These are phyloP conservation scores for Aphelenchoides fujianensis DNA, from an alignment of 1,140 invertebrate genomes.

Conservation along the genomic window DNA sequence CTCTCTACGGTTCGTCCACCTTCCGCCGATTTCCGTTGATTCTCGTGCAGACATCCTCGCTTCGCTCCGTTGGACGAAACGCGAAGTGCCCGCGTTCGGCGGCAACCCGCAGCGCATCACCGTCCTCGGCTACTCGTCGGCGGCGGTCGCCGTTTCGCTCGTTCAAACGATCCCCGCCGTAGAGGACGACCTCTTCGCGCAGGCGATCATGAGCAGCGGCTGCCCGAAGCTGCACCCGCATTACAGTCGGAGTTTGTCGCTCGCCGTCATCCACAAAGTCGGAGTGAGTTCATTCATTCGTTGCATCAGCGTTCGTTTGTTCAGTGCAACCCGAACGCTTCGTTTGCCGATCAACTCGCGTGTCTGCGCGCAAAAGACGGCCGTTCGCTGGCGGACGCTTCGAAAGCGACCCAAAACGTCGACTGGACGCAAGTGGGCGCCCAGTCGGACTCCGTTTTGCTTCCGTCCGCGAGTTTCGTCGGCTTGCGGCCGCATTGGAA, in stretches of 20 bases:
- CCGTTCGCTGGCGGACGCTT: neutral
- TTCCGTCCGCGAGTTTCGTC: neutral
- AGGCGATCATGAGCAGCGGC: neutral
- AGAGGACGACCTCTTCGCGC: neutral
- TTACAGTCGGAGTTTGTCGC: neutral
- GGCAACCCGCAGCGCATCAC: slow-evolving; percentile 72
- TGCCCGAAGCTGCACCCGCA: neutral
- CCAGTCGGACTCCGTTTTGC: neutral
- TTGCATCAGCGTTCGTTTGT: slow-evolving; percentile 2
- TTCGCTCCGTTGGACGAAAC: slow-evolving; percentile 72
- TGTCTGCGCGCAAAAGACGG: slow-evolving; percentile 1
- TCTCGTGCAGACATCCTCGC: slow-evolving; percentile 66
- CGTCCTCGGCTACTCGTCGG: slow-evolving; percentile 68
- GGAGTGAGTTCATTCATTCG: neutral
- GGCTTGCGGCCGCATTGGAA: neutral
- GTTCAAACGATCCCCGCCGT: neutral
- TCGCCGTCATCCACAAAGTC: neutral
- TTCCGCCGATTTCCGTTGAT: no score
- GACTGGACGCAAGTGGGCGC: neutral
- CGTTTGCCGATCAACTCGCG: neutral
- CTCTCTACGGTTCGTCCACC: slow-evolving; percentile 43
- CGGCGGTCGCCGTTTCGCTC: neutral
- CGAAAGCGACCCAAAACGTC: neutral
- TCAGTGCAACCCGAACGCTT: neutral
- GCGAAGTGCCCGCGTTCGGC: slow-evolving; percentile 73